phyloP scores from a whole-genome alignment of 2,888 invertebrate genomes.

The Drosophila atroscutellata region DNA sequence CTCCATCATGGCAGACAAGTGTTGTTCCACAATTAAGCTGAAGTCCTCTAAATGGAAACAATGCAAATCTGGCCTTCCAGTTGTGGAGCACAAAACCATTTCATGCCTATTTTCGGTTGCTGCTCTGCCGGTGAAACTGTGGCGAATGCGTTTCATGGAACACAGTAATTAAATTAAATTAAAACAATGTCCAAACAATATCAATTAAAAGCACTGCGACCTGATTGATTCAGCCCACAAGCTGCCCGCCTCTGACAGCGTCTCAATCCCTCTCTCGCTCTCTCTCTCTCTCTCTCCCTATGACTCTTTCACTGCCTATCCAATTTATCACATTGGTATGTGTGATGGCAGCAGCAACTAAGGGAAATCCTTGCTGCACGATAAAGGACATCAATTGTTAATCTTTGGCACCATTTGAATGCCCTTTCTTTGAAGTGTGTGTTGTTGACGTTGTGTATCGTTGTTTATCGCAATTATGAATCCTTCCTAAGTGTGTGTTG shows the following conservation, averaged over 20 bases:
- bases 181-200: conserved; percentile 70
- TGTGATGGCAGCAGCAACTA: conserved; percentile 10
- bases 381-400: conserved; percentile 52
- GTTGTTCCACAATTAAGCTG: background rate
- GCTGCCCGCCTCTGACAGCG: conserved; percentile 17
- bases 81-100: background rate
- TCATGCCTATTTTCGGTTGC: background rate
- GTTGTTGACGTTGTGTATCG: background rate
- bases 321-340: conserved; percentile 53
- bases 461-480: conserved; percentile 62
- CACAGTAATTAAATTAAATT: conserved; percentile 61
- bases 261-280: conserved; percentile 6
- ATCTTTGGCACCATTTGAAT: conserved; percentile 45
- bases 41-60: background rate
- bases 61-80: background rate
- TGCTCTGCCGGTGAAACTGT: background rate
- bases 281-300: background rate
- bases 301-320: background rate
- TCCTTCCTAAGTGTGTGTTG: conserved; percentile 39
- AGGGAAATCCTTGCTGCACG: conserved; percentile 34
- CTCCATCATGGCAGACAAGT: background rate
- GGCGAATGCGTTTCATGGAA: conserved; percentile 16
- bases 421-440: conserved; percentile 8
- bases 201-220: conserved; percentile 66
- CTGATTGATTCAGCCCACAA: conserved; percentile 63